Conservation (phyloP, 2,113 vertebrate species). For the Polypterus senegalus region DNA sequence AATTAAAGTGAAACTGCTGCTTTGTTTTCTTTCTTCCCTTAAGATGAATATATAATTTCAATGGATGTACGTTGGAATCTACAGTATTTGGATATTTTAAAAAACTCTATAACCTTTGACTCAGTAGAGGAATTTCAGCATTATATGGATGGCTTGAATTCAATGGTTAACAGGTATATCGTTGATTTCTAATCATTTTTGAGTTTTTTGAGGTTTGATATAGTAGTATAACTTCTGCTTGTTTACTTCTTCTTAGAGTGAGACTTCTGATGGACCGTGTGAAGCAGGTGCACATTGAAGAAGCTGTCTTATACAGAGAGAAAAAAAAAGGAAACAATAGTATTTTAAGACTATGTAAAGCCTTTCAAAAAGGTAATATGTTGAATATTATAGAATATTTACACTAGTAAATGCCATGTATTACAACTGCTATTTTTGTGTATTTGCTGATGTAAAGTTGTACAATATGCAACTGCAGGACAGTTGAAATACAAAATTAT, state of each 20-base stretch:
- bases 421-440: no score
- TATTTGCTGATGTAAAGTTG: no score
- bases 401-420: no score
- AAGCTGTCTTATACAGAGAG: constrained; percentile 30
- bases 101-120: constrained; percentile 75
- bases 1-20: no score
- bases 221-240: not conserved
- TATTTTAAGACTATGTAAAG: constrained; percentile 71
- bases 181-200: not conserved
- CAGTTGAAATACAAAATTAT: no score
- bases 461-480: no score
- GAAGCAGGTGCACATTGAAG: constrained; percentile 55
- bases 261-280: constrained; percentile 74
- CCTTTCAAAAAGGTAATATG: constrained; percentile 74
- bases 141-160: constrained; percentile 68
- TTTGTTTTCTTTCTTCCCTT: not conserved
- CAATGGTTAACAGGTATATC: constrained; percentile 72
- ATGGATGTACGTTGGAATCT: constrained; percentile 94
- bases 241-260: constrained; percentile 42
- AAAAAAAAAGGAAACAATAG: constrained; percentile 53
- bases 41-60: constrained; percentile 79
- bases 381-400: no score
- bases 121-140: constrained; percentile 65
- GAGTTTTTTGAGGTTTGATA: not conserved
- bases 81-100: constrained; percentile 79